Base-by-base conservation (phyloP, 2,888 invertebrate genomes). In the Diarsia mendica region DNA sequence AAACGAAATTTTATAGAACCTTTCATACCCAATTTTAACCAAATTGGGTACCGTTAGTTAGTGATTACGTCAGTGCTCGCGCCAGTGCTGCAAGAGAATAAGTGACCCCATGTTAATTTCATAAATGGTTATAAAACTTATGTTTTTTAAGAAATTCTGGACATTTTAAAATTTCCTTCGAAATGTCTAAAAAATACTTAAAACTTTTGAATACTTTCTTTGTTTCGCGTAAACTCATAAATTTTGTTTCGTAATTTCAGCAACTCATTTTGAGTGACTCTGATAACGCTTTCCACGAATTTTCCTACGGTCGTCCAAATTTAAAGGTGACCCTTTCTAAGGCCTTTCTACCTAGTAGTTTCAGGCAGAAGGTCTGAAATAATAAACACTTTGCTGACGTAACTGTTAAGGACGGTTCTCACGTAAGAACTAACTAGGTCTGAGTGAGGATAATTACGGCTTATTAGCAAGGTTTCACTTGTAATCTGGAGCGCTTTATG, bases 401-500 rank as follows among this genome's bases (percentile, higher is more conserved):
- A 66, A 77, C 61, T 70, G 60, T 48, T 63, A 20, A n/a, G 53
- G 65, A 48, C 60, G 46, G 48, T 20, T 60, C 68, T 63, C 82
- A 77, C 48, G 48, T 82, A 55, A 68, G 49, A 13, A 48, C 82
- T 55, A 82, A 82, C 60, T 66, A 48, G 55, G n/a, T 58, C 63
- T 28, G 66, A 79, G 61, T 51, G 51, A 55, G 71, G 71, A 67
- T 80, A 78, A 83, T 83, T 79, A 60, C n/a, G 60, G 53, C 79
- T 72, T 67, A 83, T 79, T 72, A 66, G 44, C 23, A 48, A 58
- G 18, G 55, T 58, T 58, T 63, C 33, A 83, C 44, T 60, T 49
- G 60, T 65, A 76, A 79, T 79, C 78, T 55, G 46, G 53, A 69
- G n/a, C n/a, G n/a, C n/a, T n/a, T n/a, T n/a, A 49, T 23, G 58